A percentile compares a stretch with the other conserved stretches of the same genome.
These are phyloP conservation scores for Onthophagus sagittarius DNA, from an alignment of 2,888 invertebrate species.

Conservation along the genomic window DNA sequence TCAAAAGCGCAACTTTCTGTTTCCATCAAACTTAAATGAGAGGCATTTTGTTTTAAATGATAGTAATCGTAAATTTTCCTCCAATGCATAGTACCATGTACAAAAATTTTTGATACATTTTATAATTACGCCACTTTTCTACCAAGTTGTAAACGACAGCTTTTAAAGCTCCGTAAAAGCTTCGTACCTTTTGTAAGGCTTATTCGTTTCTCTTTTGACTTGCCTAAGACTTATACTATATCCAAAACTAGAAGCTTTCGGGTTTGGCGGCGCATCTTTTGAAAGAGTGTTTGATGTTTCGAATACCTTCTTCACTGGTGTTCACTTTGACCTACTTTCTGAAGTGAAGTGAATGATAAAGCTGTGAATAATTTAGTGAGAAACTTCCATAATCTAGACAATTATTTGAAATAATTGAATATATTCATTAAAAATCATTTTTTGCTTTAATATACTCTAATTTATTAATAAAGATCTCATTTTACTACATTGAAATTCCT, in stretches of 20 bases:
- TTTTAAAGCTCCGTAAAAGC: conserved; percentile 47
- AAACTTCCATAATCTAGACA: too few species aligned
- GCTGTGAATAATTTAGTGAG: conserved; percentile 18
- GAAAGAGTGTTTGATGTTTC: too few species aligned
- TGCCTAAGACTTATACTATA: too few species aligned
- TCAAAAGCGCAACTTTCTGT: conserved; percentile 29
- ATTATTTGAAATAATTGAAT: too few species aligned
- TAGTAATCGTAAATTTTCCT: conserved; percentile 51
- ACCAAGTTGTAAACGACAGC: conserved; percentile 56
- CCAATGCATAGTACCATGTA: conserved; percentile 62
- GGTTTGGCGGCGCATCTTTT: too few species aligned
- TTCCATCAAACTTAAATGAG: conserved; percentile 18
- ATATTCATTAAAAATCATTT: too few species aligned
- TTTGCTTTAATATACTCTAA: too few species aligned
- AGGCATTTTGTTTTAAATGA: conserved; percentile 24
- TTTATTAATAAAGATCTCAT: not conserved
- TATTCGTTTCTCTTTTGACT: conserved; percentile 50
- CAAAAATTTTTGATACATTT: conserved; percentile 66
- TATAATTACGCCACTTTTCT: conserved; percentile 59
- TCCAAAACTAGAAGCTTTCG: too few species aligned
- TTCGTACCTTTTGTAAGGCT: conserved; percentile 48
- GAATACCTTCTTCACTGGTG: too few species aligned
- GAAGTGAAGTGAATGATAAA: too few species aligned
- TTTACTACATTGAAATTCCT: not conserved
- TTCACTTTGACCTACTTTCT: too few species aligned